Conservation (phyloP, 2,797 vertebrate genomes). For the Staurois parvus region DNA sequence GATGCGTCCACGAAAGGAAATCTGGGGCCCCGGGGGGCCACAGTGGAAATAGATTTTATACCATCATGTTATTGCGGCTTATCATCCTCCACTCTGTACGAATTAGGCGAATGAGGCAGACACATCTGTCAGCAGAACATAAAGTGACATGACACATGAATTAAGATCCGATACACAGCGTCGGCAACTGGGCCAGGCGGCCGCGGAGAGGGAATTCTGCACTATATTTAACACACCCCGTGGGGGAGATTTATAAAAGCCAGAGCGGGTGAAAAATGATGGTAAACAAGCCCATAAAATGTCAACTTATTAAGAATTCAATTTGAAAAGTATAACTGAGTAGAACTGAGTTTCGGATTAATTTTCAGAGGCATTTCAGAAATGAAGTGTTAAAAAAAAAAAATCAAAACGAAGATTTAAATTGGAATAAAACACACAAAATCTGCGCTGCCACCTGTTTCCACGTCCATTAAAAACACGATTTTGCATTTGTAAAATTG, state of each 20-base stretch:
- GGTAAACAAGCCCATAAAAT: neutral
- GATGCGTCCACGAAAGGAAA: neutral
- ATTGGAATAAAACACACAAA: too few relatives aligned
- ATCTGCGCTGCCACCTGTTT: too few relatives aligned
- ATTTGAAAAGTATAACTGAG: neutral
- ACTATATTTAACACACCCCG: neutral
- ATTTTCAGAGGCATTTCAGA: too few relatives aligned
- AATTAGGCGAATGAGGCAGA: slow-evolving; percentile 15
- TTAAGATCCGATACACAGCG: slow-evolving; percentile 27
- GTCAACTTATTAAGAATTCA: slow-evolving; percentile 17
- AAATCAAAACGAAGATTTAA: too few relatives aligned
- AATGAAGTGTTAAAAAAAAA: too few relatives aligned
- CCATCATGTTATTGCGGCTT: neutral
- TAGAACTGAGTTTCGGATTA: too few relatives aligned
- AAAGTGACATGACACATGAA: slow-evolving; percentile 34
- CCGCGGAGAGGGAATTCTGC: neutral
- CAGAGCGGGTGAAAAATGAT: neutral
- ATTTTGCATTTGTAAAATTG: too few relatives aligned
- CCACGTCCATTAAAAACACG: too few relatives aligned
- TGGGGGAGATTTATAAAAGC: slow-evolving; percentile 18
- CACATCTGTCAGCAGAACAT: slow-evolving; percentile 30
- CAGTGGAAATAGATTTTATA: slow-evolving; percentile 9
- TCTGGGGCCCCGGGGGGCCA: neutral
- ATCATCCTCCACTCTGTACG: slow-evolving; percentile 1
- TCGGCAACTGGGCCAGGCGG: neutral